Evolutionary conservation across 1,140 invertebrate genomes (phyloP).

Genomic region (Drosophila mojavensis): DNA sequence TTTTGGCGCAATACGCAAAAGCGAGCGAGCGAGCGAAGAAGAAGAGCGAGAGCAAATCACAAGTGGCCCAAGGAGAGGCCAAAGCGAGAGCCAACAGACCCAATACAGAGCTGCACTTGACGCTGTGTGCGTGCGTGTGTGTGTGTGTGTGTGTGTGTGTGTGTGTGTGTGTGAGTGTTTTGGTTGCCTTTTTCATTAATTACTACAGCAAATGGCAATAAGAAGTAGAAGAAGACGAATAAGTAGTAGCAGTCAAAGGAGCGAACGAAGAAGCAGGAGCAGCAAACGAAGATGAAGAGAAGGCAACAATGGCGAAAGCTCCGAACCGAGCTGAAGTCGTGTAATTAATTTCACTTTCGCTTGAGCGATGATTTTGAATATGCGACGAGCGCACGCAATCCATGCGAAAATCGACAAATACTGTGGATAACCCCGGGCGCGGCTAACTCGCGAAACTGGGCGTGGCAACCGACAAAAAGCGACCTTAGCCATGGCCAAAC

Average conservation of each 20-base stretch:
- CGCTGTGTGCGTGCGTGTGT: constrained; percentile 11
- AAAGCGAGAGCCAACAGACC: constrained; percentile 23
- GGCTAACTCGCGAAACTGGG: too few relatives aligned
- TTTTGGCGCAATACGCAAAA: constrained; percentile 56
- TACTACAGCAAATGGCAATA: constrained; percentile 53
- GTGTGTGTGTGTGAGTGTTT: constrained; percentile 22
- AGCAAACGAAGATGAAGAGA: not conserved
- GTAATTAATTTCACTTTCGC: constrained; percentile 81
- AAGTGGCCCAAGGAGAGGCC: constrained; percentile 10
- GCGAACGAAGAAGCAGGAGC: too few relatives aligned
- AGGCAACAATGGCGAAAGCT: constrained; percentile 19
- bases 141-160: constrained; percentile 16
- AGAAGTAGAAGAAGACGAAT: not conserved
- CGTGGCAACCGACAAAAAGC: not conserved
- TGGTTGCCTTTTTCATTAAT: constrained; percentile 65
- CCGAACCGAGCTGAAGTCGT: constrained; percentile 39
- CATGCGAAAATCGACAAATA: constrained; percentile 31
- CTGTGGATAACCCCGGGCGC: not conserved
- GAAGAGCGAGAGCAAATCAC: constrained; percentile 2
- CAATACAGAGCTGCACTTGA: constrained; percentile 18
- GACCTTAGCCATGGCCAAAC: constrained; percentile 19
- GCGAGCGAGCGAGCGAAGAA: not conserved
- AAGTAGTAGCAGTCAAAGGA: not conserved
- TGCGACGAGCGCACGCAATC: constrained; percentile 62
- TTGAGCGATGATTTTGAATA: constrained; percentile 80